Evolutionary conservation across 1,140 invertebrate species (phyloP).

Genomic region (Drosophila paulistorum): DNA sequence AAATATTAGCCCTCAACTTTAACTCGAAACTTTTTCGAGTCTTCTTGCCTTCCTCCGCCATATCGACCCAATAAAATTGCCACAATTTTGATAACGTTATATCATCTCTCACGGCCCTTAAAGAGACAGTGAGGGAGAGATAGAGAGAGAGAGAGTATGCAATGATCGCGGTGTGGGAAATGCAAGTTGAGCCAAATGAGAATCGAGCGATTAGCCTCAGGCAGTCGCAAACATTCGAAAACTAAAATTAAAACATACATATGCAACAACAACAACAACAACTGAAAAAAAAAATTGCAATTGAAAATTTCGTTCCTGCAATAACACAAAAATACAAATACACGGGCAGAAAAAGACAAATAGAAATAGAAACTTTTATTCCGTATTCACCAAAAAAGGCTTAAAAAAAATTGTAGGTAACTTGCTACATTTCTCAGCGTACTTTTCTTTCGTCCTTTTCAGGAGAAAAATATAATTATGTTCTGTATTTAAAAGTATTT

Average conservation of each 20-base stretch:
- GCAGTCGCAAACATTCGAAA: slow-evolving; percentile 25
- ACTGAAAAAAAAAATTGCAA: slow-evolving; percentile 39
- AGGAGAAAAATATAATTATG: too few relatives aligned
- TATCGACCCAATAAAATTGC: slow-evolving; percentile 33
- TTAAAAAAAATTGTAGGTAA: too few relatives aligned
- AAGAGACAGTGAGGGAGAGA: too few relatives aligned
- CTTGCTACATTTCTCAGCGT: too few relatives aligned
- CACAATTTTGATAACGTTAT: slow-evolving; percentile 38
- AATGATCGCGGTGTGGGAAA: too few relatives aligned
- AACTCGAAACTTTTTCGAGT: neutral
- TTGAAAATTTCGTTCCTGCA: slow-evolving; percentile 37
- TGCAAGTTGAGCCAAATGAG: too few relatives aligned
- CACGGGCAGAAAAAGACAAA: slow-evolving; percentile 3
- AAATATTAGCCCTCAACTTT: slow-evolving; percentile 67
- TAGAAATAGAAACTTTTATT: too few relatives aligned
- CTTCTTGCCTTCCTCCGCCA: neutral
- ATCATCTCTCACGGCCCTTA: too few relatives aligned
- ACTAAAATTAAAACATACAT: slow-evolving; percentile 54
- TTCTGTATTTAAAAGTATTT: too few relatives aligned
- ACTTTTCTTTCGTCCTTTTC: too few relatives aligned
- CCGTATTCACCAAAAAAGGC: too few relatives aligned
- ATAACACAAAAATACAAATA: slow-evolving; percentile 12
- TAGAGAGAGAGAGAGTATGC: too few relatives aligned
- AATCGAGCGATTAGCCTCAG: neutral
- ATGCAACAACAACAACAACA: neutral